Conservation (phyloP, 2,888 invertebrate genomes). For the Drepanosiphum platanoidis region DNA sequence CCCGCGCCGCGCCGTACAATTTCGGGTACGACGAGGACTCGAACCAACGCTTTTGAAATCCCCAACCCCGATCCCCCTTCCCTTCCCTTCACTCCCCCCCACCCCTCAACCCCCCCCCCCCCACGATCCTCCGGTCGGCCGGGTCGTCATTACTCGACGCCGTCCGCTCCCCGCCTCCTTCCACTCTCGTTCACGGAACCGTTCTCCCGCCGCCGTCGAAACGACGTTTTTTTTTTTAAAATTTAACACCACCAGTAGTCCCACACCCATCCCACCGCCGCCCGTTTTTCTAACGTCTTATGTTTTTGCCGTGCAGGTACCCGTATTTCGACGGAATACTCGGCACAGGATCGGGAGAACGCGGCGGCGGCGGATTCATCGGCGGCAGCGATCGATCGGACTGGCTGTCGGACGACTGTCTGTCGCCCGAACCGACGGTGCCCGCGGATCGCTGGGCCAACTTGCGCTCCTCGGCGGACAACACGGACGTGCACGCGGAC, state of each 20-base stretch:
- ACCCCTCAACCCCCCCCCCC: neutral
- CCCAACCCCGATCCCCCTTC: neutral
- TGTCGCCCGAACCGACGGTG: constrained; percentile 26
- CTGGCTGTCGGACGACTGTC: neutral
- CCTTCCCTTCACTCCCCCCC: too few relatives aligned
- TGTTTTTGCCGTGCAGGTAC: neutral
- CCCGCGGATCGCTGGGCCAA: neutral
- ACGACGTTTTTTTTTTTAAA: too few relatives aligned
- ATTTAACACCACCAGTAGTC: neutral
- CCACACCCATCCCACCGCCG: neutral
- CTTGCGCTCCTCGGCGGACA: neutral
- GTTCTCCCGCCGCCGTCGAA: too few relatives aligned
- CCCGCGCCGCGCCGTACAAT: neutral
- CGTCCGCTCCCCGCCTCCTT: too few relatives aligned
- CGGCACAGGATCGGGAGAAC: neutral
- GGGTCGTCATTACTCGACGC: too few relatives aligned
- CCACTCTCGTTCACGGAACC: too few relatives aligned
- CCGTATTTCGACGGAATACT: constrained; percentile 6
- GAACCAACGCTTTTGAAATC: too few relatives aligned
- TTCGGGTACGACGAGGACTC: constrained; percentile 8
- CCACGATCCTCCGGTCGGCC: too few relatives aligned
- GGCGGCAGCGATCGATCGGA: too few relatives aligned
- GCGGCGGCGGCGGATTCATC: neutral
- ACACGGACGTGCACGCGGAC: neutral
- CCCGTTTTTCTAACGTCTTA: neutral